These are phyloP conservation scores for Stercorarius parasiticus DNA, from an alignment of 2,113 vertebrate genomes.

Conservation along the genomic window DNA sequence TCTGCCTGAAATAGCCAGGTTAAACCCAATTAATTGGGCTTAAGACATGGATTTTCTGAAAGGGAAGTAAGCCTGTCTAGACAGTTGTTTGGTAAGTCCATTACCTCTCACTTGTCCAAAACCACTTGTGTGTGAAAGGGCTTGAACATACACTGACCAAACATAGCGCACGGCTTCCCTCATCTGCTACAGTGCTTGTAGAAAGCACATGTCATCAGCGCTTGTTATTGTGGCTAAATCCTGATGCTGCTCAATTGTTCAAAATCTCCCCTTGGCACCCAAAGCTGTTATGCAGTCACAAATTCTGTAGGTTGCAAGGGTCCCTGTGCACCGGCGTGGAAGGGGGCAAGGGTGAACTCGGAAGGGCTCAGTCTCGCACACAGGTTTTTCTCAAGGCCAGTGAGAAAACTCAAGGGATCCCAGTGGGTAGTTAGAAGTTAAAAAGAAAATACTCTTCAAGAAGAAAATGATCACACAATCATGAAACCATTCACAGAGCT, in stretches of 20 bases:
- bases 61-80: conserved; percentile 54
- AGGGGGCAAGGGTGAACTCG: neutral
- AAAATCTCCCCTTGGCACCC: conserved; percentile 45
- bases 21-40: neutral
- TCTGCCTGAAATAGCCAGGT: conserved; percentile 3
- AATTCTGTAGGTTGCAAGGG: conserved; percentile 15
- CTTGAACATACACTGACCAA: neutral
- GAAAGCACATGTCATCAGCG: conserved; percentile 10
- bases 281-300: conserved; percentile 35
- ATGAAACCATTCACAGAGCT: neutral
- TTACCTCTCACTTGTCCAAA: conserved; percentile 42
- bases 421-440: neutral
- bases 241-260: conserved; percentile 44
- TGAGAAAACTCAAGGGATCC: neutral
- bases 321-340: neutral
- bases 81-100: conserved; percentile 56
- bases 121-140: conserved; percentile 43
- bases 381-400: neutral
- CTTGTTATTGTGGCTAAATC: conserved; percentile 60
- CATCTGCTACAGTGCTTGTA: conserved; percentile 24
- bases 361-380: neutral
- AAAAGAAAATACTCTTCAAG: neutral
- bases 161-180: neutral
- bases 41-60: conserved; percentile 39
- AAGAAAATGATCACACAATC: neutral